phyloP scores from a whole-genome alignment of 2,888 invertebrate species.

The Pogonocherus hispidulus region DNA sequence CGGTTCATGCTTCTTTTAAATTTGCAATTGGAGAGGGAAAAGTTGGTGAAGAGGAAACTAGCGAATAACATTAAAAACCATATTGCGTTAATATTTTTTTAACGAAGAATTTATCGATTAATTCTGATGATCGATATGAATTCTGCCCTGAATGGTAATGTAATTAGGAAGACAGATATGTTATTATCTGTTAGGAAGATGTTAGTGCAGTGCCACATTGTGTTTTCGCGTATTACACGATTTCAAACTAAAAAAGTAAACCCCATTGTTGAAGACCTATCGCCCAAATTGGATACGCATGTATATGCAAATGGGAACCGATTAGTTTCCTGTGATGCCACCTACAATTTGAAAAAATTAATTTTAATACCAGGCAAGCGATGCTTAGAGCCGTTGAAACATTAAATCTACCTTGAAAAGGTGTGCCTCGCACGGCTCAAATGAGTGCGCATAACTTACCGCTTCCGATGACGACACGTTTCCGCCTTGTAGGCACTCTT shows the following conservation, averaged over 20 bases:
- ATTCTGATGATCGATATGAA: too few species aligned
- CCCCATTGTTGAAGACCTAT: conserved; percentile 15
- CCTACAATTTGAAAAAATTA: conserved; percentile 31
- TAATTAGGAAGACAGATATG: too few species aligned
- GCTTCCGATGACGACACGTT: conserved; percentile 45
- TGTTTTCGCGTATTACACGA: not conserved
- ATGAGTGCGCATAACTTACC: conserved; percentile 38
- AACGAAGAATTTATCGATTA: too few species aligned
- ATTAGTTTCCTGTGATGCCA: conserved; percentile 21
- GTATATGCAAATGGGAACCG: conserved; percentile 43
- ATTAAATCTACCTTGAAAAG: conserved; percentile 48
- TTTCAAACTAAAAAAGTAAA: not conserved
- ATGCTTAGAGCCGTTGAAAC: conserved; percentile 29
- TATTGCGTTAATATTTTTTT: too few species aligned
- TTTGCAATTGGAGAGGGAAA: too few species aligned
- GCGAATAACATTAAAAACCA: too few species aligned
- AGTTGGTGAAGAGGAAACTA: too few species aligned
- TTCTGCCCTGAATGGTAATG: too few species aligned
- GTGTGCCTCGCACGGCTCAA: conserved; percentile 45
- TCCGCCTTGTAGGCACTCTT: conserved; percentile 22
- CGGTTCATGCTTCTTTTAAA: too few species aligned
- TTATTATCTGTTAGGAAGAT: too few species aligned
- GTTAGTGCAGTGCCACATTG: too few species aligned
- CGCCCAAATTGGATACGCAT: conserved; percentile 44
- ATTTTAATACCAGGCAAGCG: conserved; percentile 27